phyloP scores from a whole-genome alignment of 2,797 vertebrate genomes.

The Tamandua tetradactyla region DNA sequence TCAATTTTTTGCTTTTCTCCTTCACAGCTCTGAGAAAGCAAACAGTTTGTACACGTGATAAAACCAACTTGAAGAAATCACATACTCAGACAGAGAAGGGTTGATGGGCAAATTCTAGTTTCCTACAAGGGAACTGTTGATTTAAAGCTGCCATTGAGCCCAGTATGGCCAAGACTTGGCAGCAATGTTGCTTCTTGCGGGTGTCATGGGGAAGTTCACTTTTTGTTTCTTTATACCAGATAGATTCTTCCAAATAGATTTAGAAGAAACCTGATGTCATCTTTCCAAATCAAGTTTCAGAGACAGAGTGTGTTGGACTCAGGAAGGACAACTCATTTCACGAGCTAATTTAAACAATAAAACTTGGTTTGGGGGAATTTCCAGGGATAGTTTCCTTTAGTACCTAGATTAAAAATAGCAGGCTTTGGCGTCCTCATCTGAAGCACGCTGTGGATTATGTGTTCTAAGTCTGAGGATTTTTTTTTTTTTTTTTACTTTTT shows the following conservation, averaged over 20 bases:
- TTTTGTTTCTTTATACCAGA: background rate
- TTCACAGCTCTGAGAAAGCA: background rate
- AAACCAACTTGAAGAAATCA: background rate
- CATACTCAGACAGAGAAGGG: background rate
- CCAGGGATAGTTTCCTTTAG: background rate
- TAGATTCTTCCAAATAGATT: background rate
- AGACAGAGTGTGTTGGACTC: background rate
- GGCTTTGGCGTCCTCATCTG: background rate
- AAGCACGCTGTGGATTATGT: background rate
- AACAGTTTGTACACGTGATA: background rate
- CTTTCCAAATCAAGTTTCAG: background rate
- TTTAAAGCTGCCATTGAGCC: background rate
- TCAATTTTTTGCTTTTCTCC: background rate
- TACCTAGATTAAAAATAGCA: background rate
- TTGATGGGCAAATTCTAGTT: background rate
- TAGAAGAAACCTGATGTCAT: background rate
- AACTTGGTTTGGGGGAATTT: slow-evolving; percentile 22
- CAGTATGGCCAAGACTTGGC: background rate
- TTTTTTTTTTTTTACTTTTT: no score
- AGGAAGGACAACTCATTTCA: background rate
- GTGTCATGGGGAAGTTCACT: background rate
- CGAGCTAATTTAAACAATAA: background rate
- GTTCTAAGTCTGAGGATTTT: background rate
- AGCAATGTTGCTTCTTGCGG: background rate
- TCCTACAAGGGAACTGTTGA: background rate